Evolutionary conservation across 1,140 invertebrate genomes (phyloP).

Genomic region (Proales similis): DNA sequence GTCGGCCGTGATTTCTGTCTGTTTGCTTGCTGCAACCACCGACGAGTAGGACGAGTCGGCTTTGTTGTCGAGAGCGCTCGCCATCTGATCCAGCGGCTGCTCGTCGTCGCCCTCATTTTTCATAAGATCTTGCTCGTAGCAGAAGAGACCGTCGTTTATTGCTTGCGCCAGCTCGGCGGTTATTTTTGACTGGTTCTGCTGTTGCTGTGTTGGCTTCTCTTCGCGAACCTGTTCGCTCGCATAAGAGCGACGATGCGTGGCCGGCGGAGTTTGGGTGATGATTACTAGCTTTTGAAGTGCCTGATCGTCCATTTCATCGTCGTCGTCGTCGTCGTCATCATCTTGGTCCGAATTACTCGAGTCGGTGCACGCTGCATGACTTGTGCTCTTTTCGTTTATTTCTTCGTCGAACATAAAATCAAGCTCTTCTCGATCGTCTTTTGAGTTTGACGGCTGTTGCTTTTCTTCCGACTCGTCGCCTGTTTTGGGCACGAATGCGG

Average conservation of each 20-base stretch:
- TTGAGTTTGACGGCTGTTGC: not conserved
- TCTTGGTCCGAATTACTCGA: not conserved
- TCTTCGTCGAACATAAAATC: conserved; percentile 97
- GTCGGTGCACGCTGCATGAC: conserved; percentile 55
- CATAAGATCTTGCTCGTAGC: conserved; percentile 68
- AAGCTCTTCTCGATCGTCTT: conserved; percentile 70
- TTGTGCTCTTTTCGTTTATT: conserved; percentile 71
- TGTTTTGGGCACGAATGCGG: conserved; percentile 67
- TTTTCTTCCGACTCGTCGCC: conserved; percentile 18
- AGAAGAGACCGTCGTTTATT: conserved; percentile 86
- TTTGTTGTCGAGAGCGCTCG: conserved; percentile 10
- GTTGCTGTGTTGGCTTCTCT: conserved; percentile 41
- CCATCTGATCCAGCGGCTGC: not conserved
- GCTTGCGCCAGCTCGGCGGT: conserved; percentile 82
- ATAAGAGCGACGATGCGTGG: not conserved
- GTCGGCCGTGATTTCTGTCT: conserved; percentile 41
- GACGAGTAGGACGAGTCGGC: conserved; percentile 24
- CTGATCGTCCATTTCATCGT: conserved; percentile 74
- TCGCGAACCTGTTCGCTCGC: not conserved
- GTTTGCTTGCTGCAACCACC: conserved; percentile 39
- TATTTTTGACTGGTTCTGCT: conserved; percentile 58
- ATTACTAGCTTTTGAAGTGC: conserved; percentile 91
- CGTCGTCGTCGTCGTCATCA: conserved; percentile 62
- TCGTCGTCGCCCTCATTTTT: conserved; percentile 7
- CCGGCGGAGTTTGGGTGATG: conserved; percentile 69